phyloP scores from a whole-genome alignment of 2,113 vertebrate genomes.

The Amblyornis subalaris region DNA sequence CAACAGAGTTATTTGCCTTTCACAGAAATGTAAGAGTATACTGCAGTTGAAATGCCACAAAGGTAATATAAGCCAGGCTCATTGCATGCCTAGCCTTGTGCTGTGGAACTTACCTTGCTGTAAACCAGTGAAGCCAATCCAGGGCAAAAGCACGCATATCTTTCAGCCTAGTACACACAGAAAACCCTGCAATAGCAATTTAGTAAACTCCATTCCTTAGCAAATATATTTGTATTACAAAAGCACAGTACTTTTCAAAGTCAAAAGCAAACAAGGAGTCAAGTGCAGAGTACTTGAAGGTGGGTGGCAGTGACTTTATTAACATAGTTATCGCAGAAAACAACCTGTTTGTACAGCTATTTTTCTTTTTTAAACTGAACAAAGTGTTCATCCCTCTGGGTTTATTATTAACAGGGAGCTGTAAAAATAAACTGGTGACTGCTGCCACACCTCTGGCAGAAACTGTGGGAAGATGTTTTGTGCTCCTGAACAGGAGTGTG shows the following conservation, averaged over 20 bases:
- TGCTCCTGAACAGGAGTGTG: background rate
- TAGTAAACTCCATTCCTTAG: background rate
- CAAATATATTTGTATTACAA: background rate
- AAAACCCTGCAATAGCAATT: background rate
- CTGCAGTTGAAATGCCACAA: background rate
- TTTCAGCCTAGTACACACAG: background rate
- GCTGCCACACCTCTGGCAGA: background rate
- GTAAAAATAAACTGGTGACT: background rate
- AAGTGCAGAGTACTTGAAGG: background rate
- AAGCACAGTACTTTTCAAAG: background rate
- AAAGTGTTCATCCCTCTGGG: background rate
- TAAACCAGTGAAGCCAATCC: background rate
- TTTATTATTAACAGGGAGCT: background rate
- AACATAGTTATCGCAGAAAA: background rate
- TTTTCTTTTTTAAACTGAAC: background rate
- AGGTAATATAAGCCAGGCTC: background rate
- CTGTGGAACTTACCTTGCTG: background rate
- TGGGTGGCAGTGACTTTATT: background rate
- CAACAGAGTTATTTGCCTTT: background rate
- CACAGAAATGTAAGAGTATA: background rate
- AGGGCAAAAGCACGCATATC: background rate
- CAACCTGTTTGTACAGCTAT: background rate
- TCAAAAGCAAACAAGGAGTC: constrained; percentile 20
- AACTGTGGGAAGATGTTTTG: background rate
- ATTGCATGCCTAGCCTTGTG: constrained; percentile 1